A percentile compares a stretch with the other conserved stretches of the same genome.
Conservation (phyloP, 2,888 invertebrate species). For the Nipponacmea schrenckii region DNA sequence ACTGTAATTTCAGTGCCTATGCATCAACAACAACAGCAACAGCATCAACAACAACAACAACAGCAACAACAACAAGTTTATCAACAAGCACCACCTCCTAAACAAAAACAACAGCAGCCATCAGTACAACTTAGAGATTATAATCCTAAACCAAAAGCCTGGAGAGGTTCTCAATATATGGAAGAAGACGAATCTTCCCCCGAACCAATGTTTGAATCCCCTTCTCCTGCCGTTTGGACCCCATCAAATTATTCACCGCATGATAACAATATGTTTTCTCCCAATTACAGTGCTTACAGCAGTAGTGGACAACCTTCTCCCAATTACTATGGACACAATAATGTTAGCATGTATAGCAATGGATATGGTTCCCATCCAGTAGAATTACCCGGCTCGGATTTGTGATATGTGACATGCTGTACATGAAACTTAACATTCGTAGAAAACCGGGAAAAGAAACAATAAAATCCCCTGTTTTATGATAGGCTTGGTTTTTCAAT, state of each 20-base stretch:
- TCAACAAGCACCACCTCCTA: not conserved
- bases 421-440: not conserved
- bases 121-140: constrained; percentile 39
- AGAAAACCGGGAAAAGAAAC: not conserved
- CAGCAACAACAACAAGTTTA: not conserved
- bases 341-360: constrained; percentile 6
- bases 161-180: constrained; percentile 22
- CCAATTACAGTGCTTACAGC: not conserved
- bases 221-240: not conserved
- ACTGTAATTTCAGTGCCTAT: constrained; percentile 14
- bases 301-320: constrained; percentile 1
- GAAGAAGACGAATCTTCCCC: constrained; percentile 1
- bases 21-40: not conserved
- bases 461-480: not conserved
- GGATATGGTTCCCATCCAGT: not conserved
- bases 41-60: constrained; percentile 3
- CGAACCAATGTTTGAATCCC: not conserved
- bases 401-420: constrained; percentile 16
- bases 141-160: constrained; percentile 49
- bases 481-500: not conserved
- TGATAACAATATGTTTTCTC: not conserved
- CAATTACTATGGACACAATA: not conserved
- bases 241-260: not conserved
- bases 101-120: not conserved
- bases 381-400: constrained; percentile 19